These are phyloP conservation scores for Drosophila bocki DNA, from an alignment of 1,140 invertebrate species.

Conservation along the genomic window DNA sequence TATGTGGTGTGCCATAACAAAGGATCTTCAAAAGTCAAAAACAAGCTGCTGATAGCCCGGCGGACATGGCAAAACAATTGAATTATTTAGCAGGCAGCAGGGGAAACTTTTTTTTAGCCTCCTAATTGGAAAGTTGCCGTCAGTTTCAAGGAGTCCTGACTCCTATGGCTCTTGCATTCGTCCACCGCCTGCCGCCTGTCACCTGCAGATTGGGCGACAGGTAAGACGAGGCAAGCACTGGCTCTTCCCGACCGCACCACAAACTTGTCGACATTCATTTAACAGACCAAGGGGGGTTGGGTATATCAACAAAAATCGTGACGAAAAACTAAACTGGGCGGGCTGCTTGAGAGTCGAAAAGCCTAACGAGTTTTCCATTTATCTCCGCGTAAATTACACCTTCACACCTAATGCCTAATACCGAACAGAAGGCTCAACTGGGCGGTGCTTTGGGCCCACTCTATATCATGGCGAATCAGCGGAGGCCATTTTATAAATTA, in stretches of 20 bases:
- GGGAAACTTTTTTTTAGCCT: conserved; percentile 44
- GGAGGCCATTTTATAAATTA: conserved; percentile 60
- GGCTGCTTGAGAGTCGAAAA: neutral
- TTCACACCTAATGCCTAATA: conserved; percentile 45
- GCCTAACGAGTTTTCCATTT: conserved; percentile 40
- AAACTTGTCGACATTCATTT: conserved; percentile 41
- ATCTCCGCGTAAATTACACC: conserved; percentile 46
- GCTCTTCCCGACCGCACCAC: conserved; percentile 10
- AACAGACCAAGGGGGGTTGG: conserved; percentile 14
- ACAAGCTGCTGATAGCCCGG: conserved; percentile 27
- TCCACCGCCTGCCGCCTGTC: conserved; percentile 32
- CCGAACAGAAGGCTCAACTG: no score
- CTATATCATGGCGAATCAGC: conserved; percentile 33
- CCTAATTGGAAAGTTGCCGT: conserved; percentile 67
- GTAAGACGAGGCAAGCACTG: neutral
- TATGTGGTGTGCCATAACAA: conserved; percentile 25
- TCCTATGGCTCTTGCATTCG: conserved; percentile 8
- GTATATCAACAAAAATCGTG: neutral
- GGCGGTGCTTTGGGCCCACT: neutral
- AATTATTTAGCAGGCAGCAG: conserved; percentile 41
- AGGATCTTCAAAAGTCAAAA: conserved; percentile 34
- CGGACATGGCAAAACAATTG: conserved; percentile 41
- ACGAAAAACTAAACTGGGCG: conserved; percentile 22
- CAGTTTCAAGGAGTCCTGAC: neutral
- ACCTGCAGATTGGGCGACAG: conserved; percentile 40